A percentile compares a stretch with the other conserved stretches of the same genome.
These are phyloP conservation scores for Esox niger DNA, from an alignment of 2,113 vertebrate species.

Conservation along the genomic window DNA sequence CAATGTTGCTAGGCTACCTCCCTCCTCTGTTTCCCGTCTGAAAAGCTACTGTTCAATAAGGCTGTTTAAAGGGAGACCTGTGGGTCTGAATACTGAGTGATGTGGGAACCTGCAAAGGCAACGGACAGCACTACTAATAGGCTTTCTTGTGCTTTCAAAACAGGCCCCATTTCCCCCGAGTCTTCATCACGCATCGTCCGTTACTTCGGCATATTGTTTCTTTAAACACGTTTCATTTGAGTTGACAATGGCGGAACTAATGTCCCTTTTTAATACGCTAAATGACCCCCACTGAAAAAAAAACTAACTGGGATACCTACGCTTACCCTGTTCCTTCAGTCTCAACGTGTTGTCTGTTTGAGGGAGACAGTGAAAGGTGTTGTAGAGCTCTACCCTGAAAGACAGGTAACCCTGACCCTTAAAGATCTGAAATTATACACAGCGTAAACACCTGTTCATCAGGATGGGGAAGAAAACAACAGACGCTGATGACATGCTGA, in stretches of 20 bases:
- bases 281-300: not conserved
- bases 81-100: slow-evolving; percentile 69
- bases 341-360: no score
- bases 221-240: slow-evolving; percentile 28
- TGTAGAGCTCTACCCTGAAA: no score
- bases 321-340: slow-evolving; percentile 40
- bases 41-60: slow-evolving; percentile 71
- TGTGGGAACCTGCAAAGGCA: slow-evolving; percentile 52
- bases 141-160: slow-evolving; percentile 29
- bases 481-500: no score
- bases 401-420: no score
- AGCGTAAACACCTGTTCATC: no score
- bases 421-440: no score
- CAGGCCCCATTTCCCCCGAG: slow-evolving; percentile 14
- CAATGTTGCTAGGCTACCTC: slow-evolving; percentile 76
- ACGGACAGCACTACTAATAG: slow-evolving; percentile 56
- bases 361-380: no score
- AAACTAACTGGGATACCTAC: not conserved
- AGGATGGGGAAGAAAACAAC: no score
- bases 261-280: slow-evolving; percentile 9
- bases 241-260: slow-evolving; percentile 20
- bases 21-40: slow-evolving; percentile 56
- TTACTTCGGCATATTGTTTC: slow-evolving; percentile 10
- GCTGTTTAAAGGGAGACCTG: slow-evolving; percentile 66
- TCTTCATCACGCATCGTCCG: slow-evolving; percentile 12